Percentiles rank a stretch among this genome's conserved stretches.
phyloP scores from a whole-genome alignment of 2,888 invertebrate species.

The Hermaeophaga mercurialis region DNA sequence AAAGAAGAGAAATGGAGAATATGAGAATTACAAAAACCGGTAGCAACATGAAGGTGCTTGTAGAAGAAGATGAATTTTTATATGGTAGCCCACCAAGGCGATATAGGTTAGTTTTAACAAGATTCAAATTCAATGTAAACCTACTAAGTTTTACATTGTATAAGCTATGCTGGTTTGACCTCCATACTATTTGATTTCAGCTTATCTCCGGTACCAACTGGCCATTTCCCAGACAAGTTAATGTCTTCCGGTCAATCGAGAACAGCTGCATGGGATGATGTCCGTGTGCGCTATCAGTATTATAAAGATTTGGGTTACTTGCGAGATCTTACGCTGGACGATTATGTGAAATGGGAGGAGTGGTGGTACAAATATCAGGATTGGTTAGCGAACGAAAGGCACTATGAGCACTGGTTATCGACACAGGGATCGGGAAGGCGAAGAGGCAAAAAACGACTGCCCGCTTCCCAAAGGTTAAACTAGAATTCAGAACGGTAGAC shows the following conservation, averaged over 20 bases:
- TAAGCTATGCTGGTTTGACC: too few relatives aligned
- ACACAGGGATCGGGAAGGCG: constrained; percentile 50
- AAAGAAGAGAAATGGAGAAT: constrained; percentile 80
- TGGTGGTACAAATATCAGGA: constrained; percentile 95
- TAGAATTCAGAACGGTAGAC: constrained; percentile 28
- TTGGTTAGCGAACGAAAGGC: constrained; percentile 83
- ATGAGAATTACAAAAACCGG: constrained; percentile 83
- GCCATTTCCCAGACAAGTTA: constrained; percentile 80
- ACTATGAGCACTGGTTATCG: constrained; percentile 73
- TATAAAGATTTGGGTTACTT: constrained; percentile 88
- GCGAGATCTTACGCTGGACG: constrained; percentile 76
- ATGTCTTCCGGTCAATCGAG: constrained; percentile 71
- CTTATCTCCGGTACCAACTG: constrained; percentile 71
- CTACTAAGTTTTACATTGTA: too few relatives aligned
- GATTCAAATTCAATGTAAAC: not conserved
- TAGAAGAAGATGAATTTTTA: constrained; percentile 65
- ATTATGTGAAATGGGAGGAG: constrained; percentile 92
- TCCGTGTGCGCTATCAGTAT: constrained; percentile 84
- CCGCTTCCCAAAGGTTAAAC: constrained; percentile 56
- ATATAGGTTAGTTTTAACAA: constrained; percentile 50
- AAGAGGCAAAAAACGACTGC: constrained; percentile 46
- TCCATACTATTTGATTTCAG: constrained; percentile 43
- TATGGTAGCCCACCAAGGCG: constrained; percentile 63
- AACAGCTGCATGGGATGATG: constrained; percentile 86
- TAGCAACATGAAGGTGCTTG: constrained; percentile 77